Evolutionary conservation across 2,888 invertebrate species (phyloP).

Genomic region (Epiblema foenella): DNA sequence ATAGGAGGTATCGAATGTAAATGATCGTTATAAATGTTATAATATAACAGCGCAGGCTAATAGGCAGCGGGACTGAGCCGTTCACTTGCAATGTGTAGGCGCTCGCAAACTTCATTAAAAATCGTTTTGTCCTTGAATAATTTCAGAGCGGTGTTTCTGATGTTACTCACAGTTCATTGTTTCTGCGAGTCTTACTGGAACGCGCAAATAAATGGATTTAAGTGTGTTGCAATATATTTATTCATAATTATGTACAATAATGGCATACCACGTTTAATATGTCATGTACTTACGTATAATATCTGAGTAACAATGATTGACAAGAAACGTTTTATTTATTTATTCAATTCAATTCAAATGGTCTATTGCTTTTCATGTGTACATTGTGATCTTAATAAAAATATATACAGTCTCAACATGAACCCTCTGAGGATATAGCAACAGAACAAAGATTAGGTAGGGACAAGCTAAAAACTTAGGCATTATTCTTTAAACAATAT

Average conservation of each 20-base stretch:
- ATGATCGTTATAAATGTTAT: constrained; percentile 56
- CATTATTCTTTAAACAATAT: too few relatives aligned
- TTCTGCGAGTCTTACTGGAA: not conserved
- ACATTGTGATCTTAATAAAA: too few relatives aligned
- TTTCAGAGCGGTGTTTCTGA: constrained; percentile 30
- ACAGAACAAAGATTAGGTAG: too few relatives aligned
- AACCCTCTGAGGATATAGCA: too few relatives aligned
- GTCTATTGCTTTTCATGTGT: too few relatives aligned
- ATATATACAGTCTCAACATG: too few relatives aligned
- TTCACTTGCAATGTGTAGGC: constrained; percentile 58
- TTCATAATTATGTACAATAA: not conserved
- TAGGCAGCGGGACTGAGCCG: constrained; percentile 51
- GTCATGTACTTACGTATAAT: too few relatives aligned
- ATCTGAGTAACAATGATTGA: too few relatives aligned
- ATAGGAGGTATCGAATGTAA: constrained; percentile 39
- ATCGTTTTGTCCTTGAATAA: constrained; percentile 39
- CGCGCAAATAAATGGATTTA: not conserved
- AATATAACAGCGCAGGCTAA: constrained; percentile 50
- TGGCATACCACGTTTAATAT: not conserved
- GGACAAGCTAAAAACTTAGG: too few relatives aligned
- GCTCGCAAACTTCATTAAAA: constrained; percentile 44
- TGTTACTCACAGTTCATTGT: constrained; percentile 8
- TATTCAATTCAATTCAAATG: too few relatives aligned
- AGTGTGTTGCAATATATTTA: not conserved
- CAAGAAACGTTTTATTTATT: too few relatives aligned